Evolutionary conservation across 1,140 invertebrate genomes (phyloP).

Genomic region (Lordiphosa collinella): DNA sequence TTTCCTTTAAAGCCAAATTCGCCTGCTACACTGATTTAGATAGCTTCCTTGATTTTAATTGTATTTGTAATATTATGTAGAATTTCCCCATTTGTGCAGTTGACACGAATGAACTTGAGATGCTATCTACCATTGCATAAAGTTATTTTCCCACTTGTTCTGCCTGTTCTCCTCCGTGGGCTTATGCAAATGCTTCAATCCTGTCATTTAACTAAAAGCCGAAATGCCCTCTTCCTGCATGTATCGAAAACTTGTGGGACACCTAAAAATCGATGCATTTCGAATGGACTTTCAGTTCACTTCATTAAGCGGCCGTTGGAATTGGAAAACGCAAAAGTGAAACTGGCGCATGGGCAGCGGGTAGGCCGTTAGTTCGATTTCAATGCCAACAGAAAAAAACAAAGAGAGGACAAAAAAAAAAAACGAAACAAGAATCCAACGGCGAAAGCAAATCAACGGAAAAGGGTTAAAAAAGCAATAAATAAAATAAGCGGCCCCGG

Average conservation of each 20-base stretch:
- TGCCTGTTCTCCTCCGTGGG: constrained; percentile 1
- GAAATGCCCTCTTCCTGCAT: constrained; percentile 1
- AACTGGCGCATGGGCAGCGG: constrained; percentile 27
- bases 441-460: constrained; percentile 58
- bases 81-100: no score
- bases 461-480: constrained; percentile 78
- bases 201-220: constrained; percentile 50
- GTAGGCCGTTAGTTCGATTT: constrained; percentile 31
- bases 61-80: no score
- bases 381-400: constrained; percentile 12
- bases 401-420: constrained; percentile 28
- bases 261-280: constrained; percentile 61
- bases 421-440: constrained; percentile 9
- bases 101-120: no score
- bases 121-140: not conserved
- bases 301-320: constrained; percentile 56
- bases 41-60: no score
- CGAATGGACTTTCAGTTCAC: constrained; percentile 42
- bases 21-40: no score
- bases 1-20: no score
- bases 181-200: constrained; percentile 33
- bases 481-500: constrained; percentile 74
- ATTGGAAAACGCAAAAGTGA: constrained; percentile 50
- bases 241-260: not conserved
- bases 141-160: not conserved